phyloP scores from a whole-genome alignment of 1,140 invertebrate species.

The Tetragonula clypearis region DNA sequence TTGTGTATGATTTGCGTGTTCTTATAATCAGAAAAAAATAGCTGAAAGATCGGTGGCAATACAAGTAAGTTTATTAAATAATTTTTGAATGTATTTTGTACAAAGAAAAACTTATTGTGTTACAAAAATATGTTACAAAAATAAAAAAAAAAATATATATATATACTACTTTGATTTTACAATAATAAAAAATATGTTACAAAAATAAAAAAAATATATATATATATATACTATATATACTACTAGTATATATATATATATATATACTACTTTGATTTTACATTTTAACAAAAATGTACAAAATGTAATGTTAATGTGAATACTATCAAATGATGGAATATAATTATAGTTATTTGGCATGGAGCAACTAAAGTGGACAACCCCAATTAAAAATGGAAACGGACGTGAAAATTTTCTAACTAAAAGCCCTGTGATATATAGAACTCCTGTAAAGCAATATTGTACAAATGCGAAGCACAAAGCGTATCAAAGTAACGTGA shows the following conservation, averaged over 20 bases:
- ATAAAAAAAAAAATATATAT: not conserved
- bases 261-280: too few species aligned
- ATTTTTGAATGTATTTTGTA: not conserved
- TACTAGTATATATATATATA: too few species aligned
- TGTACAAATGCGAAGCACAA: slow-evolving; percentile 34
- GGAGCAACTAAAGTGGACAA: slow-evolving; percentile 61
- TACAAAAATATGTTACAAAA: not conserved
- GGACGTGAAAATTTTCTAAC: slow-evolving; percentile 39
- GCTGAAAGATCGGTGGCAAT: not conserved
- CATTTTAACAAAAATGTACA: too few species aligned
- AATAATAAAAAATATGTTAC: too few species aligned
- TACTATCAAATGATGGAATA: not conserved
- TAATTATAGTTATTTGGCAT: slow-evolving; percentile 58
- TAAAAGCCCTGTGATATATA: slow-evolving; percentile 56
- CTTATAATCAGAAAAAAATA: not conserved
- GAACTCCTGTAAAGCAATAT: slow-evolving; percentile 65
- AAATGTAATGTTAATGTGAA: too few species aligned
- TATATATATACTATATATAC: too few species aligned
- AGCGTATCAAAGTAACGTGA: slow-evolving; percentile 42
- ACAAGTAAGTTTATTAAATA: slow-evolving; percentile 7
- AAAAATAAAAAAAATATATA: not conserved
- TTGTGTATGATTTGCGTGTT: not conserved
- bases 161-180: too few species aligned
- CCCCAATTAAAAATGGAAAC: slow-evolving; percentile 59
- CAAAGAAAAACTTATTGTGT: not conserved